These are phyloP conservation scores for Chrysolina haemoptera DNA, from an alignment of 2,888 invertebrate species.

Conservation along the genomic window DNA sequence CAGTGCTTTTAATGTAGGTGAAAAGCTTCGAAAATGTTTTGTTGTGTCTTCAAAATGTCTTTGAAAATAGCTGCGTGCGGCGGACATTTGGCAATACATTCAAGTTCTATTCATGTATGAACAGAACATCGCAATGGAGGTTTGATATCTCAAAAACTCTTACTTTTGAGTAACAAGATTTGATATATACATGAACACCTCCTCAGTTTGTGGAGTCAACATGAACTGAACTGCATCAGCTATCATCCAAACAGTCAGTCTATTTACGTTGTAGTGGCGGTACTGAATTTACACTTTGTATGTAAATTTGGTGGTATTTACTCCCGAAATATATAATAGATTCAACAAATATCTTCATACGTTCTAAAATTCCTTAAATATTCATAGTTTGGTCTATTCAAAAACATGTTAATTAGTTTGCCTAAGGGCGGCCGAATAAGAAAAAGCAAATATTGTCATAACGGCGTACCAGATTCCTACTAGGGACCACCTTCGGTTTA, in stretches of 20 bases:
- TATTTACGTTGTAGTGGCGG: not conserved
- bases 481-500: slow-evolving; percentile 6
- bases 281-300: not conserved
- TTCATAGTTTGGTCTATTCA: slow-evolving; percentile 14
- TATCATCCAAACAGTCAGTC: not conserved
- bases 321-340: slow-evolving; percentile 6
- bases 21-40: too few species aligned
- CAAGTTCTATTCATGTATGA: too few species aligned
- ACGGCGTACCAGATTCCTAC: slow-evolving; percentile 10
- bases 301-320: slow-evolving; percentile 17
- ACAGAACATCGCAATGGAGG: too few species aligned
- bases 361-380: slow-evolving; percentile 5
- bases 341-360: slow-evolving; percentile 17
- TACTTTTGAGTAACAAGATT: too few species aligned
- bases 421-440: slow-evolving; percentile 13
- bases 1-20: too few species aligned
- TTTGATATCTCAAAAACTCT: too few species aligned
- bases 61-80: too few species aligned
- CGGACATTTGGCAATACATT: too few species aligned
- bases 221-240: not conserved
- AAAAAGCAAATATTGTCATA: slow-evolving; percentile 20
- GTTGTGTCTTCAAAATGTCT: too few species aligned
- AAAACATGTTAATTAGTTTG: slow-evolving; percentile 17
- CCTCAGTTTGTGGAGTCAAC: not conserved
- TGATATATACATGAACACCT: not conserved